phyloP scores from a whole-genome alignment of 1,140 invertebrate genomes.

The Leptinotarsa lineolata region DNA sequence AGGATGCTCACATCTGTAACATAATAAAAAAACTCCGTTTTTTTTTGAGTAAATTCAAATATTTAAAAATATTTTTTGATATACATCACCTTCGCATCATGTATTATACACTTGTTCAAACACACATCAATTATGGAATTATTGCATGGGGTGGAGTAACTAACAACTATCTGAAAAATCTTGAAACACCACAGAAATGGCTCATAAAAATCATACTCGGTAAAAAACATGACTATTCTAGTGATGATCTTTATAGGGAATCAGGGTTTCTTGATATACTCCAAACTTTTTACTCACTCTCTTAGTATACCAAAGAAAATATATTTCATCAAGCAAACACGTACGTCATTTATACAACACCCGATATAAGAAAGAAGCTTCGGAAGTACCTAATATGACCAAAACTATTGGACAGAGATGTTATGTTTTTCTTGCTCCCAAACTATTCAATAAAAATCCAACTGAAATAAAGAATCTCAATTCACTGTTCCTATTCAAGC shows the following conservation, averaged over 20 bases:
- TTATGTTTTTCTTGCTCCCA: too few species aligned
- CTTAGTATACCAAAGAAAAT: slow-evolving; percentile 13
- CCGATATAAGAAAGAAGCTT: too few species aligned
- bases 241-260: slow-evolving; percentile 15
- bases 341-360: too few species aligned
- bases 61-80: slow-evolving; percentile 18
- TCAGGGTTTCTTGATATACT: slow-evolving; percentile 10
- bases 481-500: too few species aligned
- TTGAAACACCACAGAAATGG: slow-evolving; percentile 15
- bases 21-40: slow-evolving; percentile 8
- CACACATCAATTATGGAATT: too few species aligned
- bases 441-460: too few species aligned
- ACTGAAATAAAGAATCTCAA: too few species aligned
- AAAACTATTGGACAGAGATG: too few species aligned
- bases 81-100: slow-evolving; percentile 7
- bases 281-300: slow-evolving; percentile 17
- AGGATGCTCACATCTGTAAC: slow-evolving; percentile 12
- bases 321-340: too few species aligned
- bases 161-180: slow-evolving; percentile 10
- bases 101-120: slow-evolving; percentile 6
- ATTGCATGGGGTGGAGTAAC: slow-evolving; percentile 14
- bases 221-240: slow-evolving; percentile 11
- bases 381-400: too few species aligned
- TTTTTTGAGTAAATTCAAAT: slow-evolving; percentile 16
- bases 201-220: too few species aligned